Conservation (phyloP, 2,113 vertebrate genomes). For the Isichthys henryi region DNA sequence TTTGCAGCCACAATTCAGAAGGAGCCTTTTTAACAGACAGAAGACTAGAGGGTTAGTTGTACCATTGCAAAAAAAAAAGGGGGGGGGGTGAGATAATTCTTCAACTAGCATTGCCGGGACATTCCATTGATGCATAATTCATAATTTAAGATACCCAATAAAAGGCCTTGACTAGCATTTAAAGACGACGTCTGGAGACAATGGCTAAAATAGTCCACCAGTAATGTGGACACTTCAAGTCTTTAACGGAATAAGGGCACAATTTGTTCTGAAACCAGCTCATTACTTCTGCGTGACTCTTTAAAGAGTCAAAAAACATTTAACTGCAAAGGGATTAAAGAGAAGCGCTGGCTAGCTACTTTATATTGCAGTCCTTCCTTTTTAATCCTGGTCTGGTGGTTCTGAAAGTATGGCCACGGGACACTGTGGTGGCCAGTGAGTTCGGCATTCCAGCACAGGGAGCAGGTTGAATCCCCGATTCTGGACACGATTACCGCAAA, state of each 20-base stretch:
- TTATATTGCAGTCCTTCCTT: slow-evolving; percentile 35
- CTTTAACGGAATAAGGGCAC: slow-evolving; percentile 22
- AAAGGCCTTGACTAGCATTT: slow-evolving; percentile 48
- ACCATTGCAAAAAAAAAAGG: background rate
- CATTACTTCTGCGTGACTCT: slow-evolving; percentile 23
- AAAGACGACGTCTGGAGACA: slow-evolving; percentile 50
- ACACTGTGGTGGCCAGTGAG: slow-evolving; percentile 38
- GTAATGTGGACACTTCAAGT: slow-evolving; percentile 30
- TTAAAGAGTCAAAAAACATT: slow-evolving; percentile 15
- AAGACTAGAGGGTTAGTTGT: slow-evolving; percentile 10
- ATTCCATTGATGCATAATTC: slow-evolving; percentile 42
- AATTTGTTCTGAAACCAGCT: slow-evolving; percentile 28
- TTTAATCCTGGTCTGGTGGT: slow-evolving; percentile 54
- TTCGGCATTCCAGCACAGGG: slow-evolving; percentile 22
- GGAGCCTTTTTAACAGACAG: slow-evolving; percentile 20
- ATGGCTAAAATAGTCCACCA: slow-evolving; percentile 45
- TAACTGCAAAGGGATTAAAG: slow-evolving; percentile 22
- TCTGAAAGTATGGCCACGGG: slow-evolving; percentile 52
- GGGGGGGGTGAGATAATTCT: slow-evolving; percentile 41
- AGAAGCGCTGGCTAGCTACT: slow-evolving; percentile 41
- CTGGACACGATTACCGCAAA: slow-evolving; percentile 19
- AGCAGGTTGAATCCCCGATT: slow-evolving; percentile 23
- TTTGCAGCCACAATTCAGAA: slow-evolving; percentile 37
- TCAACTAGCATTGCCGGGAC: slow-evolving; percentile 33
- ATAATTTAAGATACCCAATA: slow-evolving; percentile 49